Evolutionary conservation across 53 echinoderm and acorn worm genomes (phyloP).

Genomic region (Stichopus horrens): DNA sequence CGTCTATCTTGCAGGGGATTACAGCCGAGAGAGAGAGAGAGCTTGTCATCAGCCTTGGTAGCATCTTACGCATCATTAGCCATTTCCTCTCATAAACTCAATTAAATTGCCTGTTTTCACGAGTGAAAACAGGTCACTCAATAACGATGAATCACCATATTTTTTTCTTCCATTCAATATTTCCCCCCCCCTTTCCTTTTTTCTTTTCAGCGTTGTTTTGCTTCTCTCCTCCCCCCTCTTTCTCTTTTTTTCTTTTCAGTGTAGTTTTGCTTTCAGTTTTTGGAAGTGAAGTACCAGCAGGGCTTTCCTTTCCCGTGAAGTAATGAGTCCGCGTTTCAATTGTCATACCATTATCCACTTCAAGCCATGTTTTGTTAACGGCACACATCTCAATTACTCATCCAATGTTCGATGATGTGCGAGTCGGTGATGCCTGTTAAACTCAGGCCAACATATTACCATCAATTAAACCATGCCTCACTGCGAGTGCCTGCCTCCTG

Average conservation of each 20-base stretch:
- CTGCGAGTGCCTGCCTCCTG: no score
- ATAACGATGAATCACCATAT: slow-evolving; percentile 25
- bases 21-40: neutral
- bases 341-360: neutral
- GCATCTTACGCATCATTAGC: neutral
- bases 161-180: neutral
- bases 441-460: no score
- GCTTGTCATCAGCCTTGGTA: neutral
- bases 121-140: slow-evolving; percentile 31
- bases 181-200: neutral
- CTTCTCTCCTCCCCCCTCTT: neutral
- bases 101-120: slow-evolving; percentile 17
- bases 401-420: no score
- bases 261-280: no score
- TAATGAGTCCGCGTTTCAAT: neutral
- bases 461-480: no score
- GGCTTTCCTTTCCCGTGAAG: neutral
- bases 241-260: neutral
- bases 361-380: neutral
- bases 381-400: no score
- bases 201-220: neutral
- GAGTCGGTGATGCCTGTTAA: no score
- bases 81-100: slow-evolving; percentile 28
- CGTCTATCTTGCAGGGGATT: neutral
- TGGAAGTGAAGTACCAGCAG: neutral